A percentile compares a stretch with the other conserved stretches of the same genome.
phyloP scores from a whole-genome alignment of 2,888 invertebrate species.

The Gryllus longicercus region DNA sequence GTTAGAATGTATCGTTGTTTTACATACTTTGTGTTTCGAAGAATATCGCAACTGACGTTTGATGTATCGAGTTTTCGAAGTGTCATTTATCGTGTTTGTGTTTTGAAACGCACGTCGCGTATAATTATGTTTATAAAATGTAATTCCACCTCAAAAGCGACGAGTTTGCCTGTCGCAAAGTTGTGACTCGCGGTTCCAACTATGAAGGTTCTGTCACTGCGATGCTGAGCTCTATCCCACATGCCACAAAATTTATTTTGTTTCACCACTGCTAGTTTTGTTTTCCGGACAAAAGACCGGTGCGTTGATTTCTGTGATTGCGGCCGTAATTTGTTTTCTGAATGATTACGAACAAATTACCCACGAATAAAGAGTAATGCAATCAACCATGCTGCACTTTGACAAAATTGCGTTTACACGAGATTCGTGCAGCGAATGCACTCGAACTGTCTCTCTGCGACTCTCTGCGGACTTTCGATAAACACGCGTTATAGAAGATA shows the following conservation, averaged over 20 bases:
- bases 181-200: too few relatives aligned
- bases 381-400: background rate
- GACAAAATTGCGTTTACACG: background rate
- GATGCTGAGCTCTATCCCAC: background rate
- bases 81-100: slow-evolving; percentile 17
- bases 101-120: background rate
- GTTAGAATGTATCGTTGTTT: background rate
- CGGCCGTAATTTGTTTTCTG: background rate
- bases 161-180: background rate
- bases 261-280: background rate
- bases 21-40: background rate
- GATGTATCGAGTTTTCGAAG: background rate
- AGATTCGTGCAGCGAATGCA: too few relatives aligned
- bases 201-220: too few relatives aligned
- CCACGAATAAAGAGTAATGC: background rate
- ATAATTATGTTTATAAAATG: background rate
- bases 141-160: background rate
- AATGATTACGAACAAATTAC: slow-evolving; percentile 2
- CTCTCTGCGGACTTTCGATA: too few relatives aligned
- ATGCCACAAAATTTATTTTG: background rate
- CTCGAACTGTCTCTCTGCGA: too few relatives aligned
- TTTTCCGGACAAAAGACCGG: background rate
- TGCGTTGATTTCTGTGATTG: background rate
- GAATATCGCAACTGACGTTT: background rate
- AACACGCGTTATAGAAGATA: too few relatives aligned